Base-by-base conservation (phyloP, 1,140 invertebrate species). In the Cherax quadricarinatus region DNA sequence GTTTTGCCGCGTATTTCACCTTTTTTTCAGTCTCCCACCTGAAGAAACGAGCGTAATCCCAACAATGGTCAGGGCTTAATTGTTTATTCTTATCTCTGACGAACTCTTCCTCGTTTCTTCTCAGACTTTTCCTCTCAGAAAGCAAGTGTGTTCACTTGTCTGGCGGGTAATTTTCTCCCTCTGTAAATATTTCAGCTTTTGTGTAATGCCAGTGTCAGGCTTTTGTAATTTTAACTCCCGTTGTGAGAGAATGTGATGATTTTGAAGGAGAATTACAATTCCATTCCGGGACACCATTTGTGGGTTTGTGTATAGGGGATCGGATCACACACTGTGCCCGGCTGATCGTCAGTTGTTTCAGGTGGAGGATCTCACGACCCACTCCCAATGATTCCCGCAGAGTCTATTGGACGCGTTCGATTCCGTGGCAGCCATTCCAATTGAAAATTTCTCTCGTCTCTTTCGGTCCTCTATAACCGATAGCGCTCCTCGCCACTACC, bases 281-380 rank as follows among this genome's bases (percentile, higher is more conserved):
- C 89, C 89, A 91, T 91, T 91, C 89, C 89, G 70, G 75, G 49
- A 60, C 62, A 75, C 89, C 89, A 91, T 91, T 91, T 91, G 89
- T 91, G 89, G 89, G 88, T 86, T 86, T 81, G 89, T 91, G 89
- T 91, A 80, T 86, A 91, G 85, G 89, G 89, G 89, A 91, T 91
- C 89, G 84, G 89, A 91, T 91, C 89, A 91, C 89, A 91, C 89
- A 91, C 89, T 91, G 89, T 80, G 89, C 89, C 84, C 89, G 89
- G 75, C 81, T 91, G 89, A 91, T 91, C 89, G 89, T 86, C 89
- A 91, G 89, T 91, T 91, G 89, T 91, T 91, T 91, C 89, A 91
- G 89, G 89, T 91, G 89, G 83, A 86, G 89, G 89, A 91, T 91
- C 89, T 91, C 89, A 91, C 89, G 89, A 81, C 89, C 89, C 89